These are phyloP conservation scores for Epistrophe eligans DNA, from an alignment of 2,888 invertebrate species.

Conservation along the genomic window DNA sequence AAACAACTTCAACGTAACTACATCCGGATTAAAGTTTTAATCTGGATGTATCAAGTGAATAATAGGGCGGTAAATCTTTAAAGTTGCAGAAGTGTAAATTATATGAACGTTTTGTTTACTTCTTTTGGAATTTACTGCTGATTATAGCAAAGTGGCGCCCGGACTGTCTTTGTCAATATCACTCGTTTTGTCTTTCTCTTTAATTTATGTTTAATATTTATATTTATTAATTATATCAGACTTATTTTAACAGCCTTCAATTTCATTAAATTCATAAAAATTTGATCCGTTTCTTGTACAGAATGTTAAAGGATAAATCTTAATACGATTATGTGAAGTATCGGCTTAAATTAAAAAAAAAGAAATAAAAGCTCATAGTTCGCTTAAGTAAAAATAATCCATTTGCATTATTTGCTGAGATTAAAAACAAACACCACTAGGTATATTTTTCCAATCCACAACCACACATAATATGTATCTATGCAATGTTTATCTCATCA, in stretches of 20 bases:
- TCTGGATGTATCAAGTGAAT: too few species aligned
- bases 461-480: not conserved
- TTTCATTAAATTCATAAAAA: not conserved
- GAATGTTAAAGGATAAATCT: not conserved
- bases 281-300: not conserved
- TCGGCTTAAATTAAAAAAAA: not conserved
- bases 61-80: too few species aligned
- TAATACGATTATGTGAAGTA: not conserved
- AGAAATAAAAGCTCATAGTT: not conserved
- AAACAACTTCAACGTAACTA: too few species aligned
- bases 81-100: too few species aligned
- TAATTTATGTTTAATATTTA: too few species aligned
- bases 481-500: slow-evolving; percentile 22
- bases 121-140: too few species aligned
- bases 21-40: too few species aligned
- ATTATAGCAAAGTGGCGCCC: too few species aligned
- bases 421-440: not conserved
- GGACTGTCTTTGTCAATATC: too few species aligned
- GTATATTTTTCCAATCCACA: not conserved
- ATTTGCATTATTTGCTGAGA: not conserved
- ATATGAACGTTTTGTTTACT: too few species aligned
- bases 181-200: too few species aligned
- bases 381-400: not conserved
- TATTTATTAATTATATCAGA: not conserved
- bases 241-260: not conserved